Percentiles rank a stretch among this genome's conserved stretches.
These are phyloP conservation scores for Phaonia tiefii DNA, from an alignment of 2,888 invertebrate genomes.

Conservation along the genomic window DNA sequence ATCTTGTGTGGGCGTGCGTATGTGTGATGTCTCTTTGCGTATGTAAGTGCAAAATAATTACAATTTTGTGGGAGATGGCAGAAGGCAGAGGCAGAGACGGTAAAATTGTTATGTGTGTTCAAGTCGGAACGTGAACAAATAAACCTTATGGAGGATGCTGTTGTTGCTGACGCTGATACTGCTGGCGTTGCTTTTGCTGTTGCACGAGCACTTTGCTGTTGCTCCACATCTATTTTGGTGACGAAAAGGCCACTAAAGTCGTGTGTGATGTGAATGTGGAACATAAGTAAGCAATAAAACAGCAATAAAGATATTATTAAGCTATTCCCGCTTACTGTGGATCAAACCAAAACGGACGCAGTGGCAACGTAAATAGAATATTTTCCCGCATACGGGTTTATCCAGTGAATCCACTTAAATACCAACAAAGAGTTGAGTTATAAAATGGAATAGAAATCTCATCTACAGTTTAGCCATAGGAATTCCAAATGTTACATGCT, in stretches of 20 bases:
- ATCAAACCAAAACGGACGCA: conserved; percentile 3
- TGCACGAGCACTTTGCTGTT: background rate
- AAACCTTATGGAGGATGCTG: conserved; percentile 25
- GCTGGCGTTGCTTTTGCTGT: background rate
- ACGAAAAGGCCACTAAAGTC: conserved; percentile 13
- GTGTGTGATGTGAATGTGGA: background rate
- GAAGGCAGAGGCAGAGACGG: conserved; percentile 30
- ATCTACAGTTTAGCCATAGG: too few species aligned
- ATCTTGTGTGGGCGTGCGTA: background rate
- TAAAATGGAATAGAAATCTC: background rate
- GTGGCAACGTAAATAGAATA: background rate
- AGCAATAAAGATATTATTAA: conserved; percentile 51
- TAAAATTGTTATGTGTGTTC: conserved; percentile 45
- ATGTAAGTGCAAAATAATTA: conserved; percentile 54
- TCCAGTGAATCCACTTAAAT: conserved; percentile 18
- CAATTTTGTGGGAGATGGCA: conserved; percentile 18
- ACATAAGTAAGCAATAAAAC: conserved; percentile 51
- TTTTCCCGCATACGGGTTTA: background rate
- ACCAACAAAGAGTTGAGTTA: background rate
- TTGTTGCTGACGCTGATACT: background rate
- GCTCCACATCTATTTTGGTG: background rate
- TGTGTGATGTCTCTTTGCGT: background rate
- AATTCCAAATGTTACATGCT: too few species aligned
- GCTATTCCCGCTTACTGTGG: conserved; percentile 31
- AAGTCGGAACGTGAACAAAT: conserved; percentile 50